Base-by-base conservation (phyloP, 1,140 invertebrate genomes). In the Lordiphosa collinella region DNA sequence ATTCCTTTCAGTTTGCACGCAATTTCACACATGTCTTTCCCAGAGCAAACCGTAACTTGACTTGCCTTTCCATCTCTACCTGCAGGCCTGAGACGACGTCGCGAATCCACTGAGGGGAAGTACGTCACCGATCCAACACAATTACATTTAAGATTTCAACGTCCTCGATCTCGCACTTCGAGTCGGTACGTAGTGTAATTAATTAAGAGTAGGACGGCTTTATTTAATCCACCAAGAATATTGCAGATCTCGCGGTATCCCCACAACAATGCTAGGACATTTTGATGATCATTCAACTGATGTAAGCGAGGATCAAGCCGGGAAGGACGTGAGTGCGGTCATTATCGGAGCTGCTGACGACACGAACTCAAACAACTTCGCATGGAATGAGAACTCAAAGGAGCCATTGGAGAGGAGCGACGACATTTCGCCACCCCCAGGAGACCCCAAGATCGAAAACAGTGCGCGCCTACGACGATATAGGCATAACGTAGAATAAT, bases 61-160 rank as follows among this genome's bases (percentile, higher is more conserved):
- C 10, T 5, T 46, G 41, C 13, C 4, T 11, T 34, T 54, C 13
- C 9, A 50, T 40, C 11, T 31, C 32, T 12, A 8, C 40, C 37
- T n/a, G 90, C 25, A 86, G 84, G 78, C n/a, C 60, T 92, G 25
- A 89, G 94, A n/a, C 90, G 94, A 6, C 90, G 94, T n/a, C 90
- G 94, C 10, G 91, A 93, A 56, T 68, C 78, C 7, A 90, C 90
- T 40, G 94, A 95, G 29, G 78, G 60, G 55, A 95, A 95, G 84
- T 95, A 95, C 87, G 93, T 94, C 0, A 92, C 92, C 3, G 94
- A 95, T 88, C 92, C 92, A 35, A 91, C 92, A 16, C 93, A 95
- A 79, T 89, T 95, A 52, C 93, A 94, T 74, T 89, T 95, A 43
- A 90, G 93, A 32, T 95, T 95, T 89, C 92, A 92, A 78, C 90